Percentiles rank a stretch among this genome's conserved stretches.
phyloP scores from a whole-genome alignment of 1,140 invertebrate species.

The Hylaeus anthracinus region DNA sequence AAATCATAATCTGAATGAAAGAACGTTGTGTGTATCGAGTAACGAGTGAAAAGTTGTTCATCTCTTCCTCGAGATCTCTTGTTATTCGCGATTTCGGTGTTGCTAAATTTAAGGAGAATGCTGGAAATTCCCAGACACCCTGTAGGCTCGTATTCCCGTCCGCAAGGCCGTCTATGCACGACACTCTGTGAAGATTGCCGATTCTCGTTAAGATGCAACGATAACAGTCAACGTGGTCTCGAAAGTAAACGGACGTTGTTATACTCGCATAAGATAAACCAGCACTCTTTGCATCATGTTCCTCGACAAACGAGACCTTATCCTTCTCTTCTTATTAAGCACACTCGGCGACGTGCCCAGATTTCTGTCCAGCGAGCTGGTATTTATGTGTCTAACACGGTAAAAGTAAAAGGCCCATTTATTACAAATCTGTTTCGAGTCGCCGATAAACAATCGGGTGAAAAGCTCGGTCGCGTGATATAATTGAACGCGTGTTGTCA shows the following conservation, averaged over 20 bases:
- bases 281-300: constrained; percentile 46
- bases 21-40: too few species aligned
- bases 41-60: too few species aligned
- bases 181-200: constrained; percentile 61
- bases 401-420: constrained; percentile 39
- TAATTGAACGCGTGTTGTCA: constrained; percentile 18
- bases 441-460: constrained; percentile 28
- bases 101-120: background rate
- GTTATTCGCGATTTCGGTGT: too few species aligned
- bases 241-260: constrained; percentile 54
- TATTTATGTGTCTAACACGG: constrained; percentile 32
- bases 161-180: constrained; percentile 51
- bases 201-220: constrained; percentile 60
- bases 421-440: constrained; percentile 35
- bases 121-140: constrained; percentile 28
- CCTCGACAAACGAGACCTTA: constrained; percentile 46
- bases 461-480: constrained; percentile 9
- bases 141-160: background rate
- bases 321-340: constrained; percentile 45
- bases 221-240: constrained; percentile 46
- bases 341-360: constrained; percentile 23
- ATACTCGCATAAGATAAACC: constrained; percentile 42
- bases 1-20: too few species aligned
- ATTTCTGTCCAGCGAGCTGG: constrained; percentile 25
- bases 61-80: too few species aligned